These are phyloP conservation scores for Otus sunia DNA, from an alignment of 2,113 vertebrate genomes.

Conservation along the genomic window DNA sequence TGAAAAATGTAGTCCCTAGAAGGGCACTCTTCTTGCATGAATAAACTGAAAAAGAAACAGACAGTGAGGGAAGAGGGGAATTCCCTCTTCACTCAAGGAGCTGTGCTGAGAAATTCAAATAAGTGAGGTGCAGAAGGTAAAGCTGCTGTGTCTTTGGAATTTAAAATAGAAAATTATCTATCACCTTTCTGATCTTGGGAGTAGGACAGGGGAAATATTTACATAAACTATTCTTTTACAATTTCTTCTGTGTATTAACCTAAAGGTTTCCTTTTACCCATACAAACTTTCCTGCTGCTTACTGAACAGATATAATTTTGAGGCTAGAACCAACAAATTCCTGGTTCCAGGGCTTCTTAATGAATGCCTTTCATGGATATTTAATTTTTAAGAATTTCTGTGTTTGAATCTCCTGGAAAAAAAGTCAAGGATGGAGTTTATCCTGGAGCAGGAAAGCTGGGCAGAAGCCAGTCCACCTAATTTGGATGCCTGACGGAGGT, in stretches of 20 bases:
- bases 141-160: not conserved
- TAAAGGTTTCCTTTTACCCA: conserved; percentile 1
- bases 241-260: conserved; percentile 18
- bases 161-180: not conserved
- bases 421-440: conserved; percentile 12
- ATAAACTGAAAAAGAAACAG: not conserved
- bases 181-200: not conserved
- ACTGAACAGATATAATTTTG: not conserved
- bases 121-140: not conserved
- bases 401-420: not conserved
- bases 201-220: not conserved
- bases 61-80: not conserved
- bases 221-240: not conserved
- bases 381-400: conserved; percentile 31
- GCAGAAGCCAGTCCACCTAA: conserved; percentile 20
- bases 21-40: not conserved
- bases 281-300: conserved; percentile 1
- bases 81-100: not conserved
- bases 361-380: conserved; percentile 12
- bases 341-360: conserved; percentile 26
- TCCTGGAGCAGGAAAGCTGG: conserved; percentile 27
- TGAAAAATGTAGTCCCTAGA: not conserved
- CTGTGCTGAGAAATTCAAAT: not conserved
- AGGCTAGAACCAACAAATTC: conserved; percentile 10
- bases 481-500: not conserved